Evolutionary conservation across 2,113 vertebrate genomes (phyloP).

Genomic region (Chiloscyllium plagiosum): DNA sequence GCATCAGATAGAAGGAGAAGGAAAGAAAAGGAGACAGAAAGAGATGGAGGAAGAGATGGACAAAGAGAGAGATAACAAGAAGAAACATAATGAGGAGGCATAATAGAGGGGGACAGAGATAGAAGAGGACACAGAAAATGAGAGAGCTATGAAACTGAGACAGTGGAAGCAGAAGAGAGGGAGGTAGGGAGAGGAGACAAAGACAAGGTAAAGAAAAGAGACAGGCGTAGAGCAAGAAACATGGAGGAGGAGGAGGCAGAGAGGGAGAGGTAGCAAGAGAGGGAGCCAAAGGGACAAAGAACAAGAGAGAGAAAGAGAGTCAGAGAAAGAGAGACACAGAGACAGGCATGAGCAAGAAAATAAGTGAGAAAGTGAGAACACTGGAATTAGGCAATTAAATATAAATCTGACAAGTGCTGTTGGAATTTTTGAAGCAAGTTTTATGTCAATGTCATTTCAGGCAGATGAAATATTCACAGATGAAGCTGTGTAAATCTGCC

Average conservation of each 20-base stretch:
- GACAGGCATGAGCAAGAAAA: neutral
- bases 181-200: neutral
- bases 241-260: neutral
- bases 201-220: neutral
- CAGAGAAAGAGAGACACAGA: neutral
- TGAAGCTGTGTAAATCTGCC: neutral
- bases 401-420: neutral
- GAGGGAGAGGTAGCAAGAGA: neutral
- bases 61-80: neutral
- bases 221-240: neutral
- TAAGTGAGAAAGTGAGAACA: neutral
- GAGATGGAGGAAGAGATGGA: neutral
- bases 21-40: neutral
- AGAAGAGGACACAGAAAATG: neutral
- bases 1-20: neutral
- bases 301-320: neutral
- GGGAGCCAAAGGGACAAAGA: neutral
- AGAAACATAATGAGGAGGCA: neutral
- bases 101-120: neutral
- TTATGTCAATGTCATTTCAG: constrained; percentile 28
- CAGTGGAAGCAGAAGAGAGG: too few relatives aligned
- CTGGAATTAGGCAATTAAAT: constrained; percentile 4
- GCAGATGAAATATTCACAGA: constrained; percentile 24
- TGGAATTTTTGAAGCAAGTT: constrained; percentile 17
- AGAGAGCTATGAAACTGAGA: neutral